Conservation (phyloP, 1,140 invertebrate genomes). For the Drosophila tani region DNA sequence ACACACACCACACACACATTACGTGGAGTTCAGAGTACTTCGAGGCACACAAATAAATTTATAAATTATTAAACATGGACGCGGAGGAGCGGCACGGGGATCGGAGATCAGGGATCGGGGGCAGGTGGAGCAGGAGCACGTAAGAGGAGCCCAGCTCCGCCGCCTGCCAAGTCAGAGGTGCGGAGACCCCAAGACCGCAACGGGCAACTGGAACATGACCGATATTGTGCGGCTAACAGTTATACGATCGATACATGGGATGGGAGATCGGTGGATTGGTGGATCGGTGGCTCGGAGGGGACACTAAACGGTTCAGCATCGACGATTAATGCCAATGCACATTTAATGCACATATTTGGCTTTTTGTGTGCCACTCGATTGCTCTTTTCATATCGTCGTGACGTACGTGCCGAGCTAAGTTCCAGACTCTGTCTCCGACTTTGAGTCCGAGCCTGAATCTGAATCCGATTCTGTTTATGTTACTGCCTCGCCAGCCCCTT, state of each 20-base stretch:
- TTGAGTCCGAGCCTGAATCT: conserved; percentile 31
- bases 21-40: conserved; percentile 75
- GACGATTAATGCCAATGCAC: conserved; percentile 82
- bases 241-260: conserved; percentile 43
- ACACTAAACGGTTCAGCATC: conserved; percentile 69
- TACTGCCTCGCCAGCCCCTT: not conserved
- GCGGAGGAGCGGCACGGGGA: conserved; percentile 16
- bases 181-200: conserved; percentile 52
- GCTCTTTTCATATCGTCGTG: conserved; percentile 69
- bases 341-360: conserved; percentile 80
- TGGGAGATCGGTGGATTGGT: not conserved
- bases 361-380: conserved; percentile 69
- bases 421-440: conserved; percentile 40
- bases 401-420: conserved; percentile 74
- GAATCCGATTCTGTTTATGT: conserved; percentile 23
- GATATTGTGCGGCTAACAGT: conserved; percentile 79
- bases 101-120: conserved; percentile 15
- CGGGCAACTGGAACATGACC: conserved; percentile 80
- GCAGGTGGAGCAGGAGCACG: conserved; percentile 29
- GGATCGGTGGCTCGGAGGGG: not conserved
- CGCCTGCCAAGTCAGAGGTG: conserved; percentile 74
- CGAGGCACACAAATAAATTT: conserved; percentile 67
- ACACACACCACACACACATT: conserved; percentile 21
- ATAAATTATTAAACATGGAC: conserved; percentile 79
- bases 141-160: conserved; percentile 33